Evolutionary conservation across 2,888 invertebrate genomes (phyloP), one percentile per base, ranked within the genome.

Genomic region (Mythimna ferrago): DNA sequence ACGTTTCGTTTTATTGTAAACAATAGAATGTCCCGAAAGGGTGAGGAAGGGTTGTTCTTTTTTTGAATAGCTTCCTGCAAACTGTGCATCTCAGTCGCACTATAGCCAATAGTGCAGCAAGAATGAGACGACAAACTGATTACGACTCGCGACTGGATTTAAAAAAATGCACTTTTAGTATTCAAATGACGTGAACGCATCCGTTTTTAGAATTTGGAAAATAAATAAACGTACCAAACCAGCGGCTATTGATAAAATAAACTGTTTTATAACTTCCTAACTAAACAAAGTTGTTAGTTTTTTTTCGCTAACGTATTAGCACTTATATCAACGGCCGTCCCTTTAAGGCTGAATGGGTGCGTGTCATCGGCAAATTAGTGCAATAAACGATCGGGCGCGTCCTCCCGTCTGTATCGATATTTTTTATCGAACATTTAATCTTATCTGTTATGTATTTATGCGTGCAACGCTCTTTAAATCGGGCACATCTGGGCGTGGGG

Each of bases 41-140:
- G 94, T 93, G 91, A 93, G 92, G 94, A 95, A 96, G 96, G 96
- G 95, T 95, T 95, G 94, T 92, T 93, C 93, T 94, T 96, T 96
- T 95, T 96, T 95, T 93, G 90, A 93, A 92, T 92, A 91, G 94
- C 94, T 95, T 96, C 96, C 96, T 95, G 94, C 93, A 92, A 91
- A 86, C 87, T 80, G 72, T 80, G 81, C 83, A 86, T 94, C 95
- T 89, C 92, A 87, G 78, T 95, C 92, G 82, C 89, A 81, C 92
- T 69, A 78, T 66, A 60, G 53, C 58, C 67, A 72, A 80, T 75
- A 75, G 69, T 58, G 54, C 78, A 56, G 84, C 71, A 63, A 78
- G 89, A 94, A 78, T 86, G 88, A 86, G 94, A 94, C 71, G 69
- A 84, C 86, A 87, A 87, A 88, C 80, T 82, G 83, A 90, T 88